Evolutionary conservation across 1,140 invertebrate genomes (phyloP), one percentile per base, ranked within the genome.

Genomic region (Tetragnatha versicolor): DNA sequence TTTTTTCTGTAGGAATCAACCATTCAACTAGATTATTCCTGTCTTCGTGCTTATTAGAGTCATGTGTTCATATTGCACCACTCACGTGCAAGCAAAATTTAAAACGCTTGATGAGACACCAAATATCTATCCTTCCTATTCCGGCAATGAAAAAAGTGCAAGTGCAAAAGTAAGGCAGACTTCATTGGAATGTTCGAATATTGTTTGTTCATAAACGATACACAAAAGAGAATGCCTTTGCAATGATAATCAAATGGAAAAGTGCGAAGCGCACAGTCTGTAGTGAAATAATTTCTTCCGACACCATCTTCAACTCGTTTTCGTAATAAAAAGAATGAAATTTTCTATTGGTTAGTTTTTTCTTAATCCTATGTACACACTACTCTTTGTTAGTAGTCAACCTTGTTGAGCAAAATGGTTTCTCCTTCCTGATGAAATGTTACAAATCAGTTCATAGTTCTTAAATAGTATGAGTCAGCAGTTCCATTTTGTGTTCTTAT

Each of bases 281-380:
- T 45, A 1, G 42, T 45, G 42, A n/a, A 14, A 45, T 14, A 45
- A 45, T 45, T 45, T 14, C 10, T 45, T 14, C 12, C 42, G n/a
- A 14, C 42, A 45, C 42, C 12, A 10, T 45, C 12, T 45, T 45
- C 12, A 45, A 45, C n/a, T n/a, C n/a, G n/a, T n/a, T n/a, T n/a
- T n/a, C n/a, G n/a, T n/a, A n/a, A n/a, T n/a, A n/a, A n/a, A n/a
- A n/a, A n/a, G n/a, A n/a, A n/a, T n/a, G n/a, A n/a, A n/a, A n/a
- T n/a, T n/a, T n/a, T n/a, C n/a, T n/a, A n/a, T n/a, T n/a, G n/a
- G n/a, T n/a, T n/a, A n/a, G n/a, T n/a, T n/a, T n/a, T n/a, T n/a
- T n/a, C n/a, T n/a, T n/a, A 39, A 37, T 63, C 37, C 25, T 63
- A 63, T 63, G 37, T 63, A 63, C 60, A 63, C 10, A 63, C 37